Evolutionary conservation across 2,113 vertebrate genomes (phyloP).

Genomic region (Alosa alosa): DNA sequence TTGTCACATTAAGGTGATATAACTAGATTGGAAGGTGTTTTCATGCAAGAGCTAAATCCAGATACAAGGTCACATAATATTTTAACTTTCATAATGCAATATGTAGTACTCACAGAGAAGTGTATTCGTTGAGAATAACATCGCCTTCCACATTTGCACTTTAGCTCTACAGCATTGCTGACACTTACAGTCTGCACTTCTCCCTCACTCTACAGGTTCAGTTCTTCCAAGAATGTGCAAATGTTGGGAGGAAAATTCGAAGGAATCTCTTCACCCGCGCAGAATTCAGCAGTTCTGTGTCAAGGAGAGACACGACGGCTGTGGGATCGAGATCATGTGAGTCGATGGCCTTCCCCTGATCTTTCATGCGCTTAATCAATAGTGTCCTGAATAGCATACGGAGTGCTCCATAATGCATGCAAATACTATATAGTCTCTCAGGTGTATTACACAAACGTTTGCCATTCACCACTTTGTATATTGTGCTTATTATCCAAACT

Average conservation of each 20-base stretch:
- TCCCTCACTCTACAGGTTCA: conserved; percentile 48
- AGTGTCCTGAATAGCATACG: not conserved
- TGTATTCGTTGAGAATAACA: too few relatives aligned
- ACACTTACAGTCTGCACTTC: conserved; percentile 5
- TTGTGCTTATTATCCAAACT: not conserved
- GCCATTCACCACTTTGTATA: too few relatives aligned
- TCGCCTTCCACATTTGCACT: too few relatives aligned
- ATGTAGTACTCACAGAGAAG: too few relatives aligned
- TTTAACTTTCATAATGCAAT: too few relatives aligned
- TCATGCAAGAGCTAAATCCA: too few relatives aligned
- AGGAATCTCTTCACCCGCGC: conserved; percentile 22
- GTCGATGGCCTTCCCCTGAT: conserved; percentile 27
- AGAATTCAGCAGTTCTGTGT: conserved; percentile 60
- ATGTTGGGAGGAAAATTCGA: conserved; percentile 34
- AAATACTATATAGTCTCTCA: not conserved
- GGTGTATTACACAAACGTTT: too few relatives aligned
- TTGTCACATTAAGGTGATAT: too few relatives aligned
- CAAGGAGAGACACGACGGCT: conserved; percentile 46
- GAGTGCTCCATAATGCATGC: too few relatives aligned
- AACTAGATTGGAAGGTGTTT: too few relatives aligned
- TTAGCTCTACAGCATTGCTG: too few relatives aligned
- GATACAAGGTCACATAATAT: too few relatives aligned
- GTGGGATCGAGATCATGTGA: conserved; percentile 63
- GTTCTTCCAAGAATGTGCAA: conserved; percentile 49
- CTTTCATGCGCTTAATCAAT: not conserved